These are phyloP conservation scores for Coelopa pilipes DNA, from an alignment of 2,888 invertebrate species.

Conservation along the genomic window DNA sequence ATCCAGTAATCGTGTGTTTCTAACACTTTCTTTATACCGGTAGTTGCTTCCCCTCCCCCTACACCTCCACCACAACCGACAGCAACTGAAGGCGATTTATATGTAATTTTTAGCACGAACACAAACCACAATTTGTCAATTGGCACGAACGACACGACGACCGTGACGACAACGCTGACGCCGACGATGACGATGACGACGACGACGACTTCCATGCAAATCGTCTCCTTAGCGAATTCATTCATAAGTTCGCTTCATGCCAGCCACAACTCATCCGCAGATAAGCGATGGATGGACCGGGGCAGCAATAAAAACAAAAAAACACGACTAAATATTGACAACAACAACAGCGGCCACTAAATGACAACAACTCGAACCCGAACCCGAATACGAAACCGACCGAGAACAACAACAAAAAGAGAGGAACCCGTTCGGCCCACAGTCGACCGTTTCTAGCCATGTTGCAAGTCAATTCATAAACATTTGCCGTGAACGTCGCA, in stretches of 20 bases:
- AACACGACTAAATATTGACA: neutral
- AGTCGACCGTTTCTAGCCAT: neutral
- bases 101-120: neutral
- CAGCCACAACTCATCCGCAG: slow-evolving; percentile 22
- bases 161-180: too few relatives aligned
- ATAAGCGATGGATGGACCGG: neutral
- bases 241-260: slow-evolving; percentile 23
- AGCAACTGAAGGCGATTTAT: neutral
- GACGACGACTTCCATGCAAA: too few relatives aligned
- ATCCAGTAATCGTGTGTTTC: too few relatives aligned
- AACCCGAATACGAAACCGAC: too few relatives aligned
- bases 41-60: neutral
- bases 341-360: too few relatives aligned
- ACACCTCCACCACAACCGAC: neutral
- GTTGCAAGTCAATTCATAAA: slow-evolving; percentile 12
- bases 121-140: neutral
- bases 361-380: too few relatives aligned
- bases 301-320: too few relatives aligned
- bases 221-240: slow-evolving; percentile 3
- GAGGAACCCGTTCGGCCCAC: slow-evolving; percentile 17
- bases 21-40: too few relatives aligned
- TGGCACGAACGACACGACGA: too few relatives aligned
- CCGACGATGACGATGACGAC: too few relatives aligned
- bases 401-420: too few relatives aligned
- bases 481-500: neutral